Conservation (phyloP, 2,113 vertebrate genomes). For the Gadus macrocephalus region DNA sequence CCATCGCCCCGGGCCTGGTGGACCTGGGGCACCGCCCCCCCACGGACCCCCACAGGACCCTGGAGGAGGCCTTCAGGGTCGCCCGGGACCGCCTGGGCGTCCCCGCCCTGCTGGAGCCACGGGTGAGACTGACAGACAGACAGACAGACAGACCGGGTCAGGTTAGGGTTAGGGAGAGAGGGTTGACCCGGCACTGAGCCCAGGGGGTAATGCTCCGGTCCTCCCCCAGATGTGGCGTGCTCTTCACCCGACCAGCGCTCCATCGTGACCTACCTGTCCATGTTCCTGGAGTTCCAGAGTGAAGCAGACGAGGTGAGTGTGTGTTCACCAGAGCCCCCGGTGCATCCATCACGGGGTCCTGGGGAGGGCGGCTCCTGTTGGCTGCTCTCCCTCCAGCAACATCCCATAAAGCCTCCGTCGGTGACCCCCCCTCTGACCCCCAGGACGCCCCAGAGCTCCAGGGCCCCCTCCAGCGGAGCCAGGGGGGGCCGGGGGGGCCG, state of each 20-base stretch:
- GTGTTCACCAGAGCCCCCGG: neutral
- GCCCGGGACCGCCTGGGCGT: slow-evolving; percentile 78
- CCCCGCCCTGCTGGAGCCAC: slow-evolving; percentile 84
- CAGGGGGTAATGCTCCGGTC: neutral
- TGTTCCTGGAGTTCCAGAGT: slow-evolving; percentile 80
- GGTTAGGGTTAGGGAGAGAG: too few species aligned
- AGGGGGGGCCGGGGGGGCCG: slow-evolving; percentile 10
- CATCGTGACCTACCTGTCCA: slow-evolving; percentile 85
- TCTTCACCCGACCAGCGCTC: slow-evolving; percentile 83
- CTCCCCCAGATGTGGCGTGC: slow-evolving; percentile 75
- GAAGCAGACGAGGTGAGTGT: slow-evolving; percentile 73
- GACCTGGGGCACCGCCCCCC: slow-evolving; percentile 81
- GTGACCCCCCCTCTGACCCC: neutral
- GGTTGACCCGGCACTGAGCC: too few species aligned
- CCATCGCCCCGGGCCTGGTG: slow-evolving; percentile 79
- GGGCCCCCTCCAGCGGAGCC: slow-evolving; percentile 34
- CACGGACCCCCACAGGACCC: slow-evolving; percentile 75
- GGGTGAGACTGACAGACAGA: slow-evolving; percentile 63
- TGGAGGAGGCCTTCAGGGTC: slow-evolving; percentile 79
- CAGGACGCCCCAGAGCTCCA: slow-evolving; percentile 24
- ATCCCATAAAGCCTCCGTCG: neutral
- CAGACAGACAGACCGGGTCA: too few species aligned
- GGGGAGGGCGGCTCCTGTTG: too few species aligned
- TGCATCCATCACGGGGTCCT: too few species aligned
- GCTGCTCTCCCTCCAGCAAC: too few species aligned